Base-by-base conservation (phyloP, 2,797 vertebrate species). In the Scyliorhinus canicula region DNA sequence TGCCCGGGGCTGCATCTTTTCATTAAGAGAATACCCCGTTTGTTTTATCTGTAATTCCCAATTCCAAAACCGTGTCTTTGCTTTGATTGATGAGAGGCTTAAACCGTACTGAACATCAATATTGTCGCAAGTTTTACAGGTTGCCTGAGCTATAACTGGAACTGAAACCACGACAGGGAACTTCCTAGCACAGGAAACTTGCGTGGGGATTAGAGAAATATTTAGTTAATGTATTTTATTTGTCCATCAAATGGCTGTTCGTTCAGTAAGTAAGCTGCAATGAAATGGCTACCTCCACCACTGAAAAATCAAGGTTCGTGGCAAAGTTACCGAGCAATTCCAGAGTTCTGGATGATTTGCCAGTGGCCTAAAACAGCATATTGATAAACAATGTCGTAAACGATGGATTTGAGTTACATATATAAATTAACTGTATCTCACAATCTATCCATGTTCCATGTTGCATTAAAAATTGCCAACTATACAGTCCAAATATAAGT, bases 121-220 rank as follows among this genome's bases (percentile, higher is more conserved):
- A 74, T 94, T 71, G 65, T 52, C 40, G 63, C 26, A 93, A 69
- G 91, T 67, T 69, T 55, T 90, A 44, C 88, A 40, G 88, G 88
- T 91, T 91, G 40, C 88, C 57, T 63, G 44, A 31, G 93, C 47
- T n/a, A 71, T n/a, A 94, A 71, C 28, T 71, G 47, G 50, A 74
- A 94, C 67, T 71, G 93, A 71, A 71, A 35, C 67, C 67, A 52
- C 67, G 44, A 71, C 65, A 94, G 93, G 93, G 93, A 94, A 94
- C 93, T 94, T 94, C 93, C 67, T 93, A 94, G 67, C 44, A 74
- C 93, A 94, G 93, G 93, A 71, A 94, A 94, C 67, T 94, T 94
- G 67, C 93, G 14, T n/a, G 65, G 67, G 31, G 93, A 74, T 90
- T 52, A 74, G 93, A 94, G 93, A 94, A 71, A 94, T 69, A 50